Conservation (phyloP, 2,888 invertebrate species). For the Psococerastis gibbosa region DNA sequence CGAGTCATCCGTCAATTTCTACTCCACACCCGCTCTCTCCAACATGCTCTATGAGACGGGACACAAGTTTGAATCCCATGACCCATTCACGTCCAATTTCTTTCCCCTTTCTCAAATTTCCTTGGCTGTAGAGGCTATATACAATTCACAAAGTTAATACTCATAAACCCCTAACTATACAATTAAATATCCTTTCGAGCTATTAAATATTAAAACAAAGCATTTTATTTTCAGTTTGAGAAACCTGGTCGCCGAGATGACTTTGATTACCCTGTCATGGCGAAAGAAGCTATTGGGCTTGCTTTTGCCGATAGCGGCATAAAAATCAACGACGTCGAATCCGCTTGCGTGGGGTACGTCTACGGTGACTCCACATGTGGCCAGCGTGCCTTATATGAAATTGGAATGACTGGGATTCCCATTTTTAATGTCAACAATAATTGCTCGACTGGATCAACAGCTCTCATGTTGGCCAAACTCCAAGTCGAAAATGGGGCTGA, state of each 20-base stretch:
- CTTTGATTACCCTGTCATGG: constrained; percentile 89
- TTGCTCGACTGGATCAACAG: constrained; percentile 91
- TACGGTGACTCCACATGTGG: constrained; percentile 93
- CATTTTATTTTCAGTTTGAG: constrained; percentile 61
- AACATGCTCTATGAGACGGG: no score
- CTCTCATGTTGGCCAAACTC: constrained; percentile 77
- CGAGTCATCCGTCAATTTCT: no score
- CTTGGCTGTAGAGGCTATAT: no score
- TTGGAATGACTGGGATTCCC: constrained; percentile 93
- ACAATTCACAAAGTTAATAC: no score
- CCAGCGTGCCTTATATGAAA: constrained; percentile 82
- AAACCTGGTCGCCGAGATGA: constrained; percentile 68
- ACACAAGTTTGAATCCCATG: no score
- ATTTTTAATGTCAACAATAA: constrained; percentile 98
- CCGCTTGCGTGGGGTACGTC: constrained; percentile 84
- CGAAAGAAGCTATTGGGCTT: constrained; percentile 75
- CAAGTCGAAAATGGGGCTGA: constrained; percentile 79
- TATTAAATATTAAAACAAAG: no score
- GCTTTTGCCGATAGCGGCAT: constrained; percentile 73
- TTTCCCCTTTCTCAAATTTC: no score
- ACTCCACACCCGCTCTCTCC: no score
- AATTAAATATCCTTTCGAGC: no score
- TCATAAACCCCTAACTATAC: no score
- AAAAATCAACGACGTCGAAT: constrained; percentile 56
- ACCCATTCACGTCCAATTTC: no score